These are phyloP conservation scores for Anguilla marmorata DNA, from an alignment of 2,797 vertebrate species.

Conservation along the genomic window DNA sequence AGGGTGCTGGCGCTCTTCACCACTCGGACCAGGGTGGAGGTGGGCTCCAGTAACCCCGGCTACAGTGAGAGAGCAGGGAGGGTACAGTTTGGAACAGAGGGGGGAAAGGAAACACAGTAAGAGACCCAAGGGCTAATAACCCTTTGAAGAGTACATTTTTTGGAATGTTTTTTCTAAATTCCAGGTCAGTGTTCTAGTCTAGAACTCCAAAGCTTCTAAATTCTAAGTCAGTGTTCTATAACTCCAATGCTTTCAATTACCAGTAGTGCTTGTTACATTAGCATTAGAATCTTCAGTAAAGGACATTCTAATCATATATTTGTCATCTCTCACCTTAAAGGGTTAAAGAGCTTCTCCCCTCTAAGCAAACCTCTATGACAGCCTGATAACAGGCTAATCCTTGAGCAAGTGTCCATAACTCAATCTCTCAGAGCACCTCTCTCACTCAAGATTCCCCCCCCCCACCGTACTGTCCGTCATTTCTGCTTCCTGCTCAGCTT, in stretches of 20 bases:
- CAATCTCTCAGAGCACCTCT: not conserved
- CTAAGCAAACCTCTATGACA: not conserved
- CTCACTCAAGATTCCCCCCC: not conserved
- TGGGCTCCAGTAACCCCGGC: constrained; percentile 74
- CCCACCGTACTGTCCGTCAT: not conserved
- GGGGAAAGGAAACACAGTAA: not conserved
- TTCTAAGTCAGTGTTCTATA: no score
- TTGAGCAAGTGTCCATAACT: not conserved
- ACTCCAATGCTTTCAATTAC: no score
- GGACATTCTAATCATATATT: no score
- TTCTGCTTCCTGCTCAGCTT: not conserved
- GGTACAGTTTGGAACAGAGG: not conserved
- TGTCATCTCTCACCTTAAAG: not conserved
- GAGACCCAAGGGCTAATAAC: not conserved
- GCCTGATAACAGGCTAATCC: not conserved
- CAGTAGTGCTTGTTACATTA: no score
- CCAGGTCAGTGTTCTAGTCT: no score
- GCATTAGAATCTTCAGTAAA: no score
- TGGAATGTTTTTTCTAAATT: no score
- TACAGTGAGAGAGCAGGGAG: constrained; percentile 48
- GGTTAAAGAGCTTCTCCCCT: not conserved
- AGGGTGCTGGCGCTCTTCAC: constrained; percentile 83
- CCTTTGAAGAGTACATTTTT: no score
- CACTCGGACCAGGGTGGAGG: constrained; percentile 78
- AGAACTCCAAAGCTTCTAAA: no score